Evolutionary conservation across 2,888 invertebrate genomes (phyloP).

Genomic region (Coleophora flavipennella): DNA sequence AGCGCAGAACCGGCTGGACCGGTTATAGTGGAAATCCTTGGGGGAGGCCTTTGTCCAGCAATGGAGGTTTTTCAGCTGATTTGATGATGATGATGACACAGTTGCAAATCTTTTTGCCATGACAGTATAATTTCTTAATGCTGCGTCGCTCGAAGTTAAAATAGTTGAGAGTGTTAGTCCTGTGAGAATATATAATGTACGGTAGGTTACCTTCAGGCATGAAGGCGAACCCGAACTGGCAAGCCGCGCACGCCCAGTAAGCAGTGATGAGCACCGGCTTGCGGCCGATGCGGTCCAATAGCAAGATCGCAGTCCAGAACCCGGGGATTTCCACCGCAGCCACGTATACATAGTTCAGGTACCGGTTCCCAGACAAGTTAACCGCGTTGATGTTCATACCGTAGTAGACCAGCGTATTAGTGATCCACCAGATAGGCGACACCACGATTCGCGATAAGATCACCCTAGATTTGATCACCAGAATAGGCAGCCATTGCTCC

Average conservation of each 20-base stretch:
- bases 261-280: constrained; percentile 74
- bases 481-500: constrained; percentile 43
- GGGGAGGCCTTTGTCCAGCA: no score
- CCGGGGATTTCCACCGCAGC: constrained; percentile 81
- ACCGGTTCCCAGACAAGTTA: constrained; percentile 76
- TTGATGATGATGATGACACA: no score
- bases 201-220: constrained; percentile 70
- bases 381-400: constrained; percentile 80
- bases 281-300: constrained; percentile 76
- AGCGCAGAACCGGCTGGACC: no score
- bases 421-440: constrained; percentile 77
- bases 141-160: no score
- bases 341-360: constrained; percentile 78
- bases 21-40: no score
- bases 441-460: constrained; percentile 44
- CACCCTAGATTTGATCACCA: constrained; percentile 39
- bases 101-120: no score
- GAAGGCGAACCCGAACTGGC: constrained; percentile 75
- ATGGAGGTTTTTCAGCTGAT: no score
- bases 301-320: constrained; percentile 74
- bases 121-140: no score
- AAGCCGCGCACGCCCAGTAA: constrained; percentile 75
- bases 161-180: no score
- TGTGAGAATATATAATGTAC: background rate
- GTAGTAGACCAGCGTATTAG: constrained; percentile 80